Conservation (phyloP, 2,797 vertebrate genomes). For the Circus cinereus region DNA sequence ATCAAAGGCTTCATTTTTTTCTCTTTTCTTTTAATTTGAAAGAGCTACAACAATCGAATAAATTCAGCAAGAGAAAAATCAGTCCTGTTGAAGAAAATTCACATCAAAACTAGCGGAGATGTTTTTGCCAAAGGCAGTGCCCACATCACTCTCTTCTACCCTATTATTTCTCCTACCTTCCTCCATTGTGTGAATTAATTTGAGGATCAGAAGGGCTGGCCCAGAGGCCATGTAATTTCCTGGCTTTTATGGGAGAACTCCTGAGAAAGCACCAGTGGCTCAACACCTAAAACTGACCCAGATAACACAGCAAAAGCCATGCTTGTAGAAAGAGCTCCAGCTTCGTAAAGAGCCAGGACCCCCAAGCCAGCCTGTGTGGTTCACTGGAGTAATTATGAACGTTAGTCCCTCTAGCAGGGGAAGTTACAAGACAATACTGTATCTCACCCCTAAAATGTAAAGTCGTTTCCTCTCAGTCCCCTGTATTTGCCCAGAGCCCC, state of each 20-base stretch:
- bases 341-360: not conserved
- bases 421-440: not conserved
- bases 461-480: not conserved
- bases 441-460: not conserved
- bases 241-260: not conserved
- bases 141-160: not conserved
- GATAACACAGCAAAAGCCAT: not conserved
- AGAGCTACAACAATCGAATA: constrained; percentile 31
- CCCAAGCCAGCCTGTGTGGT: not conserved
- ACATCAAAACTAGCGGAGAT: not conserved
- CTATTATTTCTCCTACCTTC: not conserved
- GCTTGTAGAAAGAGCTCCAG: not conserved
- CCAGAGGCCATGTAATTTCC: not conserved
- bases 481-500: not conserved
- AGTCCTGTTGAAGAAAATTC: not conserved
- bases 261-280: not conserved
- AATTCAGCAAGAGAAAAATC: constrained; percentile 20
- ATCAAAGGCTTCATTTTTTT: constrained; percentile 42
- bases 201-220: not conserved
- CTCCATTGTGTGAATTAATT: not conserved
- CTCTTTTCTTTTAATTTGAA: constrained; percentile 45
- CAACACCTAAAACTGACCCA: not conserved
- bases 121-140: not conserved
- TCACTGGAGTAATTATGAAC: not conserved
- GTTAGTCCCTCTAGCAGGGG: not conserved